phyloP scores from a whole-genome alignment of 1,140 invertebrate genomes.

The Ectropis grisescens region DNA sequence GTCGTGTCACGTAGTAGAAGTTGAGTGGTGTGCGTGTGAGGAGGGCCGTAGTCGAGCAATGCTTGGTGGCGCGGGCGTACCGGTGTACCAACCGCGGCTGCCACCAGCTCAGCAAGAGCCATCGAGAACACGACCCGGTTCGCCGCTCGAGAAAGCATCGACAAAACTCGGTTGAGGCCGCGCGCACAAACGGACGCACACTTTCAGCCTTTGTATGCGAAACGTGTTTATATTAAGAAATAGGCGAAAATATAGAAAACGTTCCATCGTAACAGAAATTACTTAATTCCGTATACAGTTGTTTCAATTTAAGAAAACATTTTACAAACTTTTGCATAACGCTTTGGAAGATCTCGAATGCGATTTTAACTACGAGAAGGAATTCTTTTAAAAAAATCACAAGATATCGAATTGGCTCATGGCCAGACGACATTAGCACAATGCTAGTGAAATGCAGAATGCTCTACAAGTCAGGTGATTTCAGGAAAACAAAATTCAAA shows the following conservation, averaged over 20 bases:
- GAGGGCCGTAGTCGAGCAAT: not conserved
- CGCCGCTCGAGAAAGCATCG: constrained; percentile 67
- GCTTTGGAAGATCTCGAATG: too few relatives aligned
- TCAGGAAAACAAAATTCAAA: too few relatives aligned
- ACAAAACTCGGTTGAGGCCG: constrained; percentile 68
- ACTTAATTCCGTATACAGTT: constrained; percentile 2
- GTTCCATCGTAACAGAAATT: constrained; percentile 5
- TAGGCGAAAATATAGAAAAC: constrained; percentile 9
- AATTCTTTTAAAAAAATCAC: too few relatives aligned
- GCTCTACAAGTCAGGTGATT: too few relatives aligned
- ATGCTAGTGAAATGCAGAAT: too few relatives aligned
- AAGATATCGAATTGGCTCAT: too few relatives aligned
- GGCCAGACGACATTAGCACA: too few relatives aligned
- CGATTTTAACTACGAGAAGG: too few relatives aligned
- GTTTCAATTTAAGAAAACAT: too few relatives aligned
- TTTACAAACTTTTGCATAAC: too few relatives aligned
- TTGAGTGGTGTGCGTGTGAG: constrained; percentile 8
- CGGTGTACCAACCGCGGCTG: constrained; percentile 23
- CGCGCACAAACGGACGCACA: constrained; percentile 42
- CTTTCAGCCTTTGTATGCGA: constrained; percentile 32
- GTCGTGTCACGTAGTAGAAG: constrained; percentile 4
- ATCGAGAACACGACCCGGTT: constrained; percentile 67
- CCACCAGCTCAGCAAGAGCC: constrained; percentile 36
- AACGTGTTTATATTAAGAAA: constrained; percentile 18
- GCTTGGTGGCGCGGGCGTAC: not conserved